Base-by-base conservation (phyloP, 2,113 vertebrate genomes). In the Periophthalmus modestus region DNA sequence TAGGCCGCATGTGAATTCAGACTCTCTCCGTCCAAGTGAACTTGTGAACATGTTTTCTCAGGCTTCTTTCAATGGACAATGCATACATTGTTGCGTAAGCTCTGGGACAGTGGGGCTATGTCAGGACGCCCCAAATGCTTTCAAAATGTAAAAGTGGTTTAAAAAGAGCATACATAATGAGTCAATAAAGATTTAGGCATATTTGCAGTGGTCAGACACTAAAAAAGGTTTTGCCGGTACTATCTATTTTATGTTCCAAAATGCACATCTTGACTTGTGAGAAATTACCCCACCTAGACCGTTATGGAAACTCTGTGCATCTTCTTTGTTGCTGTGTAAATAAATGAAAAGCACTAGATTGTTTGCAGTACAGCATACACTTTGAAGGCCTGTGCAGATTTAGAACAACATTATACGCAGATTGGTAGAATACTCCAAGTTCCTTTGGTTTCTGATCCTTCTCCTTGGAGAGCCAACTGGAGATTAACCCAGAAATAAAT, bases 271-370 rank as follows among this genome's bases (percentile, higher is more conserved):
- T 87, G 73, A 88, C 89, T 88, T 80, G 80, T 87, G 84, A 88
- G 89, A 90, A 92, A 80, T 74, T 13, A 74, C 86, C 85, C 76
- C 89, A 77, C 89, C 86, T 82, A 75, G 34, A 15, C 34, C 68
- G 62, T 82, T 82, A 85, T 85, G 88, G 79, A 70, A 81, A 68
- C 73, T 61, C 66, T 76, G 54, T 46, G 76, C 78, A 80, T 86
- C 88, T 84, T 72, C 85, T 77, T 74, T 77, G 4, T 57, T 69
- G 58, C 23, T 81, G 77, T 70, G 71, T 77, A 89, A 88, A 89
- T 79, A 10, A 43, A 43, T 10, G 7, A 10, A 43, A 43, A 43
- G 36, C 7, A 43, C 39, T 43, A 43, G 39, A 43, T 11, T 43
- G 10, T 43, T 43, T 18, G n/a, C 47, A 47, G 66, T 55, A 18